These are phyloP conservation scores for Opisthocomus hoazin DNA, from an alignment of 2,113 vertebrate species.

Conservation along the genomic window DNA sequence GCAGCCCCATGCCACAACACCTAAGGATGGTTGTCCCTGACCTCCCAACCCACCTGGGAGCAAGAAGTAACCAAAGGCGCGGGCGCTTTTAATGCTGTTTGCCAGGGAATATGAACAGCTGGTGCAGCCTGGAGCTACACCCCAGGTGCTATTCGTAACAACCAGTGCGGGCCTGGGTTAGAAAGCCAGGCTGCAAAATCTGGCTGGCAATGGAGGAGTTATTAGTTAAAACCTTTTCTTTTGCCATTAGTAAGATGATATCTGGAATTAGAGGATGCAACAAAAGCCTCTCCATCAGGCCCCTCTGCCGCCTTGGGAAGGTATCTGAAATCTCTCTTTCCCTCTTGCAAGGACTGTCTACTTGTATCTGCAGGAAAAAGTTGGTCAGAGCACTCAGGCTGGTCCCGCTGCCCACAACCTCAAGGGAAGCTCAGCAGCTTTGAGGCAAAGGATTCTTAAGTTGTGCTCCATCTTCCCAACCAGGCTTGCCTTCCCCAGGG, in stretches of 20 bases:
- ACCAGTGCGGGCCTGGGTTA: no score
- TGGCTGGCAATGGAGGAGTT: not conserved
- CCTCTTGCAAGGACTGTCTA: not conserved
- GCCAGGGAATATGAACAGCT: not conserved
- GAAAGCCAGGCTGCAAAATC: not conserved
- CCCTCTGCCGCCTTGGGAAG: not conserved
- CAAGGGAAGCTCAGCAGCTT: rapidly evolving
- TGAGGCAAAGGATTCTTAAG: rapidly evolving
- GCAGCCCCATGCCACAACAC: no score
- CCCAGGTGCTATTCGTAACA: not conserved
- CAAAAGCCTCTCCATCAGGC: not conserved
- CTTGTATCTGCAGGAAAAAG: not conserved
- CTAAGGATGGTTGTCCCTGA: not conserved
- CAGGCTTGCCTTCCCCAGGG: not conserved
- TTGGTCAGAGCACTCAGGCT: not conserved
- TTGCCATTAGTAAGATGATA: not conserved
- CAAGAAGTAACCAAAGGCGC: not conserved
- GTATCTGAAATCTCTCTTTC: not conserved
- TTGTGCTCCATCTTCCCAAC: not conserved
- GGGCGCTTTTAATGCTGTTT: rapidly evolving
- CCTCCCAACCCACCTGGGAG: not conserved
- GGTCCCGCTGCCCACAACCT: not conserved
- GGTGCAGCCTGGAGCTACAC: rapidly evolving
- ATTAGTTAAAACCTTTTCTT: no score
- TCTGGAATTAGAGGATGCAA: not conserved